Conservation (phyloP, 2,797 vertebrate genomes). For the Coccyzus lansbergi region DNA sequence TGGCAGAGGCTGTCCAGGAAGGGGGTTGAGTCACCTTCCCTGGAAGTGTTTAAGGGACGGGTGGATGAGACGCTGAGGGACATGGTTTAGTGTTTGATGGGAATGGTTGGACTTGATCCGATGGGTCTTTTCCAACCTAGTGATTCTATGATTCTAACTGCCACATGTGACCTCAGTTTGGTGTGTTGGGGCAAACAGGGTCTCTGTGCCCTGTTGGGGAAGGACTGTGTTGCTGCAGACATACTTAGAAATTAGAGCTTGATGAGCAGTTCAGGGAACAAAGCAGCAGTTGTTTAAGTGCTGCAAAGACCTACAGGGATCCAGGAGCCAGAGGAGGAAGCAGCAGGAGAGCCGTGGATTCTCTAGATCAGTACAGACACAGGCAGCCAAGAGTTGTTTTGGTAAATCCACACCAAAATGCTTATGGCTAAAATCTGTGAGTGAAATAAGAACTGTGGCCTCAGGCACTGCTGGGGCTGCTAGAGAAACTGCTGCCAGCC, state of each 20-base stretch:
- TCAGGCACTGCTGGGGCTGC: not conserved
- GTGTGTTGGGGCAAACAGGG: not conserved
- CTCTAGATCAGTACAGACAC: not conserved
- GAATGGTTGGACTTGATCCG: too few relatives aligned
- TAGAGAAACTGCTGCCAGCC: not conserved
- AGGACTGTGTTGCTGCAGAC: rapidly evolving
- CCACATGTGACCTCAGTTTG: rapidly evolving
- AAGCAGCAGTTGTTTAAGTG: not conserved
- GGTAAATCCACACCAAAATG: rapidly evolving
- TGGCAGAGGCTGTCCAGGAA: too few relatives aligned
- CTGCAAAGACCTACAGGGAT: not conserved
- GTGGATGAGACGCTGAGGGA: too few relatives aligned
- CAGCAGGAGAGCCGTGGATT: not conserved
- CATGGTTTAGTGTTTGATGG: too few relatives aligned
- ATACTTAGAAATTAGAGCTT: not conserved
- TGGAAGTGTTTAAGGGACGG: too few relatives aligned
- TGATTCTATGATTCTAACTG: too few relatives aligned
- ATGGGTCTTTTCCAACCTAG: too few relatives aligned
- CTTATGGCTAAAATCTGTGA: rapidly evolving
- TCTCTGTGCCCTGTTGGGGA: not conserved
- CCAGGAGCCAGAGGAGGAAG: not conserved
- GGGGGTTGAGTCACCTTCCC: too few relatives aligned
- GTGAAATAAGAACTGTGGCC: rapidly evolving
- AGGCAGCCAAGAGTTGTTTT: not conserved
- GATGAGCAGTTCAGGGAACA: not conserved